Evolutionary conservation across 1,140 invertebrate species (phyloP), one percentile per base, ranked within the genome.

Genomic region (Eriosoma lanigerum): DNA sequence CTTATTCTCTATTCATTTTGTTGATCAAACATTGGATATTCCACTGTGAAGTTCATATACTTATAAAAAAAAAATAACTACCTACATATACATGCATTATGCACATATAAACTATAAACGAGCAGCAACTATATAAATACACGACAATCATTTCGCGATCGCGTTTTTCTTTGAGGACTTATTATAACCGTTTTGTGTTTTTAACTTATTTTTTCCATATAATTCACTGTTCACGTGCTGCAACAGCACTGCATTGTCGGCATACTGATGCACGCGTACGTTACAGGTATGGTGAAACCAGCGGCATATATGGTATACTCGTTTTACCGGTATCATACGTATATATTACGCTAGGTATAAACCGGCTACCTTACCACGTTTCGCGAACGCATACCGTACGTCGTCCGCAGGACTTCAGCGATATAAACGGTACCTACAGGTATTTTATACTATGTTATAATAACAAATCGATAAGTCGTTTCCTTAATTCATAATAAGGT

Each of bases 181-280:
- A 13, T 12, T 6, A 15, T 8, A 60, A 26, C 26, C 15, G 58
- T 60, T 60, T 26, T 13, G 58, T 15, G 15, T 15, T 60, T 60
- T 24, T 56, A 21, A 54, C 8, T 54, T 56, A 21, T 58, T 58
- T 24, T 58, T 58, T 38, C 32, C 32, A 38, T 38, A 3, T 3
- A 38, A 38, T 38, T 38, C 32, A 38, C 32, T 8, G 32, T 38
- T 38, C 8, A 38, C 32, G 32, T 38, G 32, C 32, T 15, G 21
- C 24, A 5, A 26, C 24, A 17, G 15, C 24, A 5, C 10, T 60
- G 26, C 58, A 29, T 60, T 60, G 58, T 60, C 58, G 58, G 58
- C 58, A 60, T 60, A 60, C 26, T 60, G 58, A 60, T 60, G 58
- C 58, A 60, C 58, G 17, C 26, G 58, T 38, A 60, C 58, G 58